Conservation (phyloP, 1,140 invertebrate genomes). For the Drosophila grimshawi region DNA sequence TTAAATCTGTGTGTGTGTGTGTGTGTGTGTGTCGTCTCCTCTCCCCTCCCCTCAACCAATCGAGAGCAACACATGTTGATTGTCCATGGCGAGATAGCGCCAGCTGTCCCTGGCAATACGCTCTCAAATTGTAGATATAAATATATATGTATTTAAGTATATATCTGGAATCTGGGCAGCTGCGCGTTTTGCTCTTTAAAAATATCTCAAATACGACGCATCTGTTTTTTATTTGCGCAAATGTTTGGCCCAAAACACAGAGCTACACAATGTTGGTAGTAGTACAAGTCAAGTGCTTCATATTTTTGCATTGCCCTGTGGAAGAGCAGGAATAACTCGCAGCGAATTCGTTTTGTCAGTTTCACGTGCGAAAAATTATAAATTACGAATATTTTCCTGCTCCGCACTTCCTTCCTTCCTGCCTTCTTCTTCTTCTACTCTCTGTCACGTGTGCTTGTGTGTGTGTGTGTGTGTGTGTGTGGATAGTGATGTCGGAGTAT, state of each 20-base stretch:
- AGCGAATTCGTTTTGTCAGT: constrained; percentile 66
- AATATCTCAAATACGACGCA: constrained; percentile 48
- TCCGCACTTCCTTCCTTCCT: neutral
- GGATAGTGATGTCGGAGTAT: constrained; percentile 7
- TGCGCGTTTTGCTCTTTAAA: constrained; percentile 33
- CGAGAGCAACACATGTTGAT: constrained; percentile 73
- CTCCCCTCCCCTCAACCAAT: neutral
- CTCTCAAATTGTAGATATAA: constrained; percentile 9
- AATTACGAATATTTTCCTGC: constrained; percentile 56
- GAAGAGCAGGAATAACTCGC: constrained; percentile 29
- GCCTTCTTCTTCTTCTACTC: constrained; percentile 17
- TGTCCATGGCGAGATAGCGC: constrained; percentile 52
- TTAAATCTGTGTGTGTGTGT: constrained; percentile 19
- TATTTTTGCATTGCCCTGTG: constrained; percentile 39
- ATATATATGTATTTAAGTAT: constrained; percentile 10
- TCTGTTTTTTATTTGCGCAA: constrained; percentile 75
- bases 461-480: constrained; percentile 3
- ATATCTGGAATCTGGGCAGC: constrained; percentile 47
- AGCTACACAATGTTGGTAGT: constrained; percentile 43
- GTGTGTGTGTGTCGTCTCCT: constrained; percentile 10
- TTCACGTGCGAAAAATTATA: constrained; percentile 82
- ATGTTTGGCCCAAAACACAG: constrained; percentile 52
- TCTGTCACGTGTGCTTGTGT: constrained; percentile 3
- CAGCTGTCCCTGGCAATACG: constrained; percentile 58
- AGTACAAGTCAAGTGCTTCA: constrained; percentile 52